A percentile compares a stretch with the other conserved stretches of the same genome.
phyloP scores from a whole-genome alignment of 2,888 invertebrate genomes.

The Heliconius cydno region DNA sequence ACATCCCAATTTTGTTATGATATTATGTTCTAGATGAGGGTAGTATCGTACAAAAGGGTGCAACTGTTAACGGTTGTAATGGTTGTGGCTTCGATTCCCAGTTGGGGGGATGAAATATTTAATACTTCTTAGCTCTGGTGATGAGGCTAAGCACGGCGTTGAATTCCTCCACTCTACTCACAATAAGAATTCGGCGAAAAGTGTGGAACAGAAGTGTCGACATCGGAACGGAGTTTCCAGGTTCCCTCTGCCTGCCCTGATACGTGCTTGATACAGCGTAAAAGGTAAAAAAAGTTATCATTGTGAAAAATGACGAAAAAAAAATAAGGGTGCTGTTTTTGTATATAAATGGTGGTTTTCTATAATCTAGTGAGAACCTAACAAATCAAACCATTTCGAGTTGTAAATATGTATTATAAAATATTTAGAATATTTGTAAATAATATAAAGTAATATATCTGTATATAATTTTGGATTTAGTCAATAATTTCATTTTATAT shows the following conservation, averaged over 20 bases:
- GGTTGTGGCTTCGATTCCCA: neutral
- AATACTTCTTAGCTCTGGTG: neutral
- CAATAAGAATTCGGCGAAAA: neutral
- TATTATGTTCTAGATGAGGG: too few relatives aligned
- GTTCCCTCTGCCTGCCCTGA: too few relatives aligned
- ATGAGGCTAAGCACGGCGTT: neutral
- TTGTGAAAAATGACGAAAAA: neutral
- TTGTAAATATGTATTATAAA: neutral
- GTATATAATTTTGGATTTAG: neutral
- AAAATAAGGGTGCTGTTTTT: neutral
- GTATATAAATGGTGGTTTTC: neutral
- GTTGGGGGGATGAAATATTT: neutral
- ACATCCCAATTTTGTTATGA: too few relatives aligned
- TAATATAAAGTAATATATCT: neutral
- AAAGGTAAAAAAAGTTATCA: too few relatives aligned
- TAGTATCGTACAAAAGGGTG: too few relatives aligned
- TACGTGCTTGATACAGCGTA: too few relatives aligned
- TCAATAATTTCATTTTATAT: neutral
- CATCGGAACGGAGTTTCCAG: neutral
- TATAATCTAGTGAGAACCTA: too few relatives aligned
- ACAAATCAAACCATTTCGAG: too few relatives aligned
- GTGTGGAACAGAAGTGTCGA: neutral
- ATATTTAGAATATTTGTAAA: neutral
- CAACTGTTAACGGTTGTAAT: too few relatives aligned
- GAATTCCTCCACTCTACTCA: neutral